Conservation (phyloP, 2,888 invertebrate species). For the Tipula unca region DNA sequence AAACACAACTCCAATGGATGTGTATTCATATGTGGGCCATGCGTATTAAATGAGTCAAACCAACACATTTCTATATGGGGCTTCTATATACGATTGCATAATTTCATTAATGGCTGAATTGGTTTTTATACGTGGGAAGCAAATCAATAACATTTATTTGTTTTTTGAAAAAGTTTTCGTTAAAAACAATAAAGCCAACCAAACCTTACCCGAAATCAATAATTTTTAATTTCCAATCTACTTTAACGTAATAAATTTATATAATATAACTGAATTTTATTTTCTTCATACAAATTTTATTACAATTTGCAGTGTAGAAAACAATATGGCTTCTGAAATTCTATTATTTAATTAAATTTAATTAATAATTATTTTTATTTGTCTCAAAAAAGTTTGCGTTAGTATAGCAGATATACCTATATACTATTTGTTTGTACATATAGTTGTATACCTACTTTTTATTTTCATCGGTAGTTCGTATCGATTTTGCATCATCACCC, state of each 20-base stretch:
- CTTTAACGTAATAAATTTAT: not conserved
- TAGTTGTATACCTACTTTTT: constrained; percentile 50
- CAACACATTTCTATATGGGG: not conserved
- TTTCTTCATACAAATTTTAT: not conserved
- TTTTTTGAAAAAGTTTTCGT: not conserved
- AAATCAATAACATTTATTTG: not conserved
- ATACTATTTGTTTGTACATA: not conserved
- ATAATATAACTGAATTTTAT: not conserved
- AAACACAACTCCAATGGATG: constrained; percentile 9
- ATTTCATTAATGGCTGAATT: not conserved
- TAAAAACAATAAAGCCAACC: not conserved
- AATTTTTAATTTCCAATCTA: not conserved
- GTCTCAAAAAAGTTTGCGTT: not conserved
- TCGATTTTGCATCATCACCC: constrained; percentile 59
- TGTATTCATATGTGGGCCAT: not conserved
- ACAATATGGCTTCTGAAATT: not conserved
- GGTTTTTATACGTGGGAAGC: not conserved
- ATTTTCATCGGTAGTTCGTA: constrained; percentile 55
- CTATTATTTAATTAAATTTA: constrained; percentile 1
- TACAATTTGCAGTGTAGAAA: not conserved
- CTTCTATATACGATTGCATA: not conserved
- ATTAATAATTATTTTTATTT: not conserved
- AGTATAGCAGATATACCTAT: no score
- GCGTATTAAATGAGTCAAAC: not conserved
- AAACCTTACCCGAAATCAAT: not conserved